Evolutionary conservation across 1,140 invertebrate genomes (phyloP).

Genomic region (Phymastichus coffea): DNA sequence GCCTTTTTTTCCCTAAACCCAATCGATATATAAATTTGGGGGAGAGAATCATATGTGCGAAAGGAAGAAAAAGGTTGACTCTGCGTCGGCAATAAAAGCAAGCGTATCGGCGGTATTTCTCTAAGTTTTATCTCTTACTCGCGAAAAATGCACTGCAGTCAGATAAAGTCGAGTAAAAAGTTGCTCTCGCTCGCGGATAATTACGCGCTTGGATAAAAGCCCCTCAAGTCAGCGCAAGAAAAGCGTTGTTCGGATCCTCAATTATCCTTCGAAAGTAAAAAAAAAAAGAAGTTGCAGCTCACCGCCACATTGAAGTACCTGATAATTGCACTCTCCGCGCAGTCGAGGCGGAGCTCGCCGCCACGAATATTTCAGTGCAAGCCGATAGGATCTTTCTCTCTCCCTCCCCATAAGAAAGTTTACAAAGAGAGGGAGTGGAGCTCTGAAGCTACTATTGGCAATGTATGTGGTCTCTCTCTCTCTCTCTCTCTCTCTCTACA

Average conservation of each 20-base stretch:
- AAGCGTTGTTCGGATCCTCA: constrained; percentile 18
- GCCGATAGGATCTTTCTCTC: constrained; percentile 33
- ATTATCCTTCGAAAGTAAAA: constrained; percentile 16
- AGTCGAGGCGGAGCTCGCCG: constrained; percentile 33
- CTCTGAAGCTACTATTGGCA: too few relatives aligned
- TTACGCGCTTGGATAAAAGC: constrained; percentile 26
- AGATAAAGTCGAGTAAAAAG: constrained; percentile 25
- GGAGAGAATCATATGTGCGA: too few relatives aligned
- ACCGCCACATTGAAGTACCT: constrained; percentile 43
- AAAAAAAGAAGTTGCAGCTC: constrained; percentile 30
- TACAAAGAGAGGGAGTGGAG: not conserved
- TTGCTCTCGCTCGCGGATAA: constrained; percentile 11
- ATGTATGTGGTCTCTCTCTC: too few relatives aligned
- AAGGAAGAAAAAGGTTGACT: too few relatives aligned
- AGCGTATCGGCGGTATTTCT: too few relatives aligned
- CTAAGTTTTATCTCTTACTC: constrained; percentile 14
- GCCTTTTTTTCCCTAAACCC: not conserved
- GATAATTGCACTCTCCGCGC: constrained; percentile 45
- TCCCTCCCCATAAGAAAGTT: too few relatives aligned
- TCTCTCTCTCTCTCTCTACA: too few relatives aligned
- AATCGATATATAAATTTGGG: too few relatives aligned
- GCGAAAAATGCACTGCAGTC: constrained; percentile 9
- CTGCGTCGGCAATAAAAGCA: constrained; percentile 3
- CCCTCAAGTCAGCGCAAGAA: not conserved
- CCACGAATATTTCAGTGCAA: constrained; percentile 38